phyloP scores from a whole-genome alignment of 2,888 invertebrate genomes.

The Augiades crinisus region DNA sequence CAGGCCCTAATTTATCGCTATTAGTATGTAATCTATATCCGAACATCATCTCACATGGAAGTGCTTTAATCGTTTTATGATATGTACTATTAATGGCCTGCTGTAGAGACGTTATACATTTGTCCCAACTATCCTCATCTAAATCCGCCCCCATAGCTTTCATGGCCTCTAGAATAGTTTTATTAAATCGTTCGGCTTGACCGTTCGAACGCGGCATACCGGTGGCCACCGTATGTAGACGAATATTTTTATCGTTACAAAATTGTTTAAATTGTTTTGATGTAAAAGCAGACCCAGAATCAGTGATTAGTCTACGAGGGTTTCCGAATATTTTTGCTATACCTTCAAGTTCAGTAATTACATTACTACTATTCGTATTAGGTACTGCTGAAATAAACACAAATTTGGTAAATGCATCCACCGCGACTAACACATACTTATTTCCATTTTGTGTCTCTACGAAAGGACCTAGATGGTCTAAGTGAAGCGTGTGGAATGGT shows the following conservation, averaged over 20 bases:
- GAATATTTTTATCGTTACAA: background rate
- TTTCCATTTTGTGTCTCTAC: background rate
- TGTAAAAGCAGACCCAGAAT: background rate
- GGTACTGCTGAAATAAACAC: background rate
- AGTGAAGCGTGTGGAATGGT: background rate
- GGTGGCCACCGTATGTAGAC: constrained; percentile 14
- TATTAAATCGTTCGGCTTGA: constrained; percentile 40
- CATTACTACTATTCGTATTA: background rate
- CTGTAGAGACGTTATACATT: constrained; percentile 35
- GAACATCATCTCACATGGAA: constrained; percentile 38
- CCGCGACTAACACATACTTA: background rate
- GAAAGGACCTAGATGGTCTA: background rate
- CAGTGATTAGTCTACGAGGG: background rate
- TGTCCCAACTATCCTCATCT: constrained; percentile 39
- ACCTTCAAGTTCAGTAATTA: background rate
- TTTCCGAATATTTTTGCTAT: background rate
- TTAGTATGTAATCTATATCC: constrained; percentile 26
- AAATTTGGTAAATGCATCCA: background rate
- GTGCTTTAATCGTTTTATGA: constrained; percentile 35
- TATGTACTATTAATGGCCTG: constrained; percentile 41
- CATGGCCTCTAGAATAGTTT: constrained; percentile 39
- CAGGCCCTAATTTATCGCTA: background rate
- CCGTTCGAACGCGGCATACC: constrained; percentile 38
- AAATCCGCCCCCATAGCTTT: constrained; percentile 33
- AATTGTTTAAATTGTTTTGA: background rate